Conservation (phyloP, 2,797 vertebrate genomes). For the Decapterus maruadsi region DNA sequence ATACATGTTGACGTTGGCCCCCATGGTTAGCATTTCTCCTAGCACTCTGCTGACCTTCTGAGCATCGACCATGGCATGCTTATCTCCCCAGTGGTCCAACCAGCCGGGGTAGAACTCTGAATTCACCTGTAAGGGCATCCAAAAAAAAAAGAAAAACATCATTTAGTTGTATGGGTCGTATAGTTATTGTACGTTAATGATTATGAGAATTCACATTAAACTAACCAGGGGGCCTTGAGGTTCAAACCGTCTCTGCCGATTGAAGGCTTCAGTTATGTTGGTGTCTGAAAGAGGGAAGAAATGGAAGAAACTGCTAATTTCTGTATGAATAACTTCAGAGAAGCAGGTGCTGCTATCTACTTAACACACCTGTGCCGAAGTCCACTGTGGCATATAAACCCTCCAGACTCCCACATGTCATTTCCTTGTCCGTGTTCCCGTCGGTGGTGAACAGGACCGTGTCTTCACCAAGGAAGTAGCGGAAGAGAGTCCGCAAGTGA, state of each 20-base stretch:
- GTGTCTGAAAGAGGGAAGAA: constrained; percentile 80
- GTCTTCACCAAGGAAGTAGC: constrained; percentile 87
- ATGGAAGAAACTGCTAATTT: neutral
- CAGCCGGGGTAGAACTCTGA: constrained; percentile 99
- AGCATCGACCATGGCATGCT: constrained; percentile 84
- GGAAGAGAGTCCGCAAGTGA: constrained; percentile 89
- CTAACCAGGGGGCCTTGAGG: constrained; percentile 93
- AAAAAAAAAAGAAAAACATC: neutral
- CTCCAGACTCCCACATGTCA: constrained; percentile 91
- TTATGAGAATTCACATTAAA: constrained; percentile 10
- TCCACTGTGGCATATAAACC: constrained; percentile 94
- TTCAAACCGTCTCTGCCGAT: constrained; percentile 89
- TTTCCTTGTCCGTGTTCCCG: constrained; percentile 84
- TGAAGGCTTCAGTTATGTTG: constrained; percentile 89
- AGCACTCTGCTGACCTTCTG: constrained; percentile 85
- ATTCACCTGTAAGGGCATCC: constrained; percentile 89
- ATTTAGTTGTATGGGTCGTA: neutral
- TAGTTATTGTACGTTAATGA: neutral
- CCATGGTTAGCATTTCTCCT: constrained; percentile 89
- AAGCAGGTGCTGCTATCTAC: neutral
- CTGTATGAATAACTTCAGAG: neutral
- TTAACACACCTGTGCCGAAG: constrained; percentile 90
- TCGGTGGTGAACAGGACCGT: constrained; percentile 95
- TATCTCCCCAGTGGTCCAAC: constrained; percentile 97
- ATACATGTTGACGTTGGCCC: constrained; percentile 97